Evolutionary conservation across 2,113 vertebrate genomes (phyloP).

Genomic region (Petrocephalus microphthalmus): DNA sequence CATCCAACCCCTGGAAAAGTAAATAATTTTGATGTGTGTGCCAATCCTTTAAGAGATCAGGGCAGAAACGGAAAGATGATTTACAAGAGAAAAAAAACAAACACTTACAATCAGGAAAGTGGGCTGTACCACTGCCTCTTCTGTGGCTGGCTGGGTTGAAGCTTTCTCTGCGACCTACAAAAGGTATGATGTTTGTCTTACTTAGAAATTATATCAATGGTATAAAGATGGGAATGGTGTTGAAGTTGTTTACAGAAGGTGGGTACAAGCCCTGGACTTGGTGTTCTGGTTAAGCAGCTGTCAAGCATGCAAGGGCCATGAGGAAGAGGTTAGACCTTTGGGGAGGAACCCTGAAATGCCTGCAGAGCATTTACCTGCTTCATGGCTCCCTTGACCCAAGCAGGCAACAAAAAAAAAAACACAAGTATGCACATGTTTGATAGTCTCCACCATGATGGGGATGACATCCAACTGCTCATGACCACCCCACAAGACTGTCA

Average conservation of each 20-base stretch:
- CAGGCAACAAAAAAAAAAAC: neutral
- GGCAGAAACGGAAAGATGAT: neutral
- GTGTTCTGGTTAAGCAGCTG: neutral
- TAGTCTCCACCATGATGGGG: neutral
- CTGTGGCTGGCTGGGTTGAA: constrained; percentile 36
- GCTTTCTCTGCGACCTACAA: constrained; percentile 50
- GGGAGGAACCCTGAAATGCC: neutral
- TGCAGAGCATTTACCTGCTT: neutral
- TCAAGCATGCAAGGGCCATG: neutral
- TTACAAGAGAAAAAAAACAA: neutral
- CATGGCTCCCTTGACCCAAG: neutral
- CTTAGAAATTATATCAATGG: neutral
- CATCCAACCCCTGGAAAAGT: constrained; percentile 68
- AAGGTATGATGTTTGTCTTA: neutral
- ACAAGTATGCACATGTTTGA: neutral
- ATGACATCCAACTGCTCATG: neutral
- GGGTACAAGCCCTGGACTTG: neutral
- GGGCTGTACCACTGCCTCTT: constrained; percentile 47
- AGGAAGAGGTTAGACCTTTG: neutral
- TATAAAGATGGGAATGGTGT: neutral
- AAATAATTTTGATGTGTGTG: neutral
- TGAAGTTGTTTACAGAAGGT: neutral
- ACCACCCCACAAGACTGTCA: neutral
- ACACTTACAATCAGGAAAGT: constrained; percentile 57
- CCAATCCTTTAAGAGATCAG: neutral